Conservation (phyloP, 2,113 vertebrate species). For the Myrmecobius fasciatus region DNA sequence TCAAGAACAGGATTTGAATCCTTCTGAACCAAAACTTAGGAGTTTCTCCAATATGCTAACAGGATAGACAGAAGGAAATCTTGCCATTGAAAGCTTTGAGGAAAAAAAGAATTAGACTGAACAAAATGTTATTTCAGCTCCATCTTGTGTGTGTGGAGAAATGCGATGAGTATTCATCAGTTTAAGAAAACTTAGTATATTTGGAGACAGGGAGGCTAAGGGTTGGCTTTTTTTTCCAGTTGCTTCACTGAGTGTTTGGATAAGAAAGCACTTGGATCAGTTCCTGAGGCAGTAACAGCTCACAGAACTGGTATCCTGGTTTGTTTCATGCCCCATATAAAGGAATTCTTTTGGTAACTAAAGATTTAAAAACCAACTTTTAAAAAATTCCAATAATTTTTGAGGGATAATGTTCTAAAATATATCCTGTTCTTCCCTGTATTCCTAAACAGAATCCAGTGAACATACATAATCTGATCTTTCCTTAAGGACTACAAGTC, state of each 20-base stretch:
- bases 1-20: not conserved
- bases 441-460: not conserved
- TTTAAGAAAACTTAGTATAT: not conserved
- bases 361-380: not conserved
- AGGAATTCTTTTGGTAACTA: not conserved
- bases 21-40: not conserved
- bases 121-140: not conserved
- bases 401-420: not conserved
- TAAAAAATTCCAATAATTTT: not conserved
- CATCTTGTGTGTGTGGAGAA: not conserved
- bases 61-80: not conserved
- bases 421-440: not conserved
- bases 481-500: not conserved
- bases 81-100: not conserved
- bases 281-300: not conserved
- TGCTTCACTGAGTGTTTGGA: not conserved
- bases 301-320: not conserved
- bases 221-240: not conserved
- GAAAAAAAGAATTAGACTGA: not conserved
- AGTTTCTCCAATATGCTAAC: not conserved
- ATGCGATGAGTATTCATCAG: not conserved
- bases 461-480: not conserved
- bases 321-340: not conserved
- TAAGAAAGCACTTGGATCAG: not conserved
- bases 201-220: not conserved